These are phyloP conservation scores for Pollenia griseotomentosa DNA, from an alignment of 2,888 invertebrate species.

Conservation along the genomic window DNA sequence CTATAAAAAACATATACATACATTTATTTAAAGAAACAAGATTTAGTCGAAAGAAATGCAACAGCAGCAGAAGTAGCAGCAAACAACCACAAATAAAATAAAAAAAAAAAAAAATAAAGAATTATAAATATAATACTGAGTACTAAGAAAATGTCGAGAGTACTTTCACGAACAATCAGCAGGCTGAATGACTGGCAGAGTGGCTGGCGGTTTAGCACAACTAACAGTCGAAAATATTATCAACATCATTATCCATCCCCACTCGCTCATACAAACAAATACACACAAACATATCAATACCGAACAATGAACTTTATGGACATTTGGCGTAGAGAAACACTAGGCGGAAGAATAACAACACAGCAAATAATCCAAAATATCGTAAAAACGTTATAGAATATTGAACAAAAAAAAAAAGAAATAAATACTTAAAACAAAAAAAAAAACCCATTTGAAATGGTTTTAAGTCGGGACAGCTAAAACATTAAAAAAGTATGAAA, in stretches of 20 bases:
- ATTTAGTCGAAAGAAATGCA: conserved; percentile 63
- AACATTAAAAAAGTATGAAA: not conserved
- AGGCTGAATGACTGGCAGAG: conserved; percentile 28
- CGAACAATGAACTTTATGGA: conserved; percentile 71
- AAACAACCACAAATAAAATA: conserved; percentile 56
- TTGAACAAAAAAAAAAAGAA: conserved; percentile 43
- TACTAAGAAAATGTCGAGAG: conserved; percentile 64
- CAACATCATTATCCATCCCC: conserved; percentile 62
- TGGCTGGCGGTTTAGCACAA: conserved; percentile 48
- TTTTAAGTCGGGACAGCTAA: conserved; percentile 14
- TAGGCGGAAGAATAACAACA: conserved; percentile 57
- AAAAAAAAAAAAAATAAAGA: conserved; percentile 60
- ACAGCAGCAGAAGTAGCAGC: conserved; percentile 51
- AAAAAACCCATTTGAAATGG: conserved; percentile 4
- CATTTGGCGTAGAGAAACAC: conserved; percentile 35
- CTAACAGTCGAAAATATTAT: conserved; percentile 51
- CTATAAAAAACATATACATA: not conserved
- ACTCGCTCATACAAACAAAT: conserved; percentile 10
- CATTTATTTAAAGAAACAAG: conserved; percentile 32
- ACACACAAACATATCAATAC: not conserved
- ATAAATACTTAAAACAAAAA: conserved; percentile 25
- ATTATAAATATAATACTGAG: conserved; percentile 68
- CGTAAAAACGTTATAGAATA: conserved; percentile 47
- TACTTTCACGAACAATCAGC: conserved; percentile 70
- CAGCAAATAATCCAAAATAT: conserved; percentile 59